Percentiles rank a stretch among this genome's conserved stretches.
phyloP scores from a whole-genome alignment of 2,797 vertebrate genomes.

The Rhinichthys osculus region DNA sequence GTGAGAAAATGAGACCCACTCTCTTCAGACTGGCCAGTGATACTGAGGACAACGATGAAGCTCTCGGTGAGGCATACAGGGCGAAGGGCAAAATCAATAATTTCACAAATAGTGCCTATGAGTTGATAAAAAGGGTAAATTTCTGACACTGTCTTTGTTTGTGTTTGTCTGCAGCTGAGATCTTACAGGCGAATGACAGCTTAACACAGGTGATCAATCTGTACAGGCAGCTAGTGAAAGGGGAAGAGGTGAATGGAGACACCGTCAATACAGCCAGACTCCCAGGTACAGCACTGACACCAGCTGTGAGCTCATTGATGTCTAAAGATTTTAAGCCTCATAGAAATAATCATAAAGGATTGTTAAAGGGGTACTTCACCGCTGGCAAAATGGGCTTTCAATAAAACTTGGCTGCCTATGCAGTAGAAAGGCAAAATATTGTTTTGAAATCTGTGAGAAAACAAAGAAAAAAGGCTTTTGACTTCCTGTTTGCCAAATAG shows the following conservation, averaged over 20 bases:
- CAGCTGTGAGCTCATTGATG: not conserved
- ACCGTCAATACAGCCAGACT: slow-evolving; percentile 67
- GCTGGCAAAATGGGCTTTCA: not conserved
- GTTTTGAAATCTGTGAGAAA: not conserved
- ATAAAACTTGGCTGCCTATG: not conserved
- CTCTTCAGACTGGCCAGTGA: slow-evolving; percentile 96
- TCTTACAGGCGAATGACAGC: slow-evolving; percentile 96
- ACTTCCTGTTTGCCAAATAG: not conserved
- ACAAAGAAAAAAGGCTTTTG: not conserved
- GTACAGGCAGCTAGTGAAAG: slow-evolving; percentile 90
- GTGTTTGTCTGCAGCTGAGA: slow-evolving; percentile 82
- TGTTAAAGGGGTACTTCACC: not conserved
- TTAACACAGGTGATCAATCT: slow-evolving; percentile 96
- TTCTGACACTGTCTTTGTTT: slow-evolving; percentile 1
- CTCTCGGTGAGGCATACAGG: slow-evolving; percentile 83
- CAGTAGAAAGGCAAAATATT: not conserved
- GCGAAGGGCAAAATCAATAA: not conserved
- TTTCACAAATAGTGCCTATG: not conserved
- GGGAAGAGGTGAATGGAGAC: slow-evolving; percentile 91
- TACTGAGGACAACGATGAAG: slow-evolving; percentile 97
- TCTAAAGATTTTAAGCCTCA: not conserved
- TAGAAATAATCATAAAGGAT: not conserved
- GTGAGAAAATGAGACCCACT: slow-evolving; percentile 97
- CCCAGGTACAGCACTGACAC: slow-evolving; percentile 72
- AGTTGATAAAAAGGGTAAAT: not conserved